Conservation (phyloP, 2,888 invertebrate genomes). For the Thymelicus sylvestris region DNA sequence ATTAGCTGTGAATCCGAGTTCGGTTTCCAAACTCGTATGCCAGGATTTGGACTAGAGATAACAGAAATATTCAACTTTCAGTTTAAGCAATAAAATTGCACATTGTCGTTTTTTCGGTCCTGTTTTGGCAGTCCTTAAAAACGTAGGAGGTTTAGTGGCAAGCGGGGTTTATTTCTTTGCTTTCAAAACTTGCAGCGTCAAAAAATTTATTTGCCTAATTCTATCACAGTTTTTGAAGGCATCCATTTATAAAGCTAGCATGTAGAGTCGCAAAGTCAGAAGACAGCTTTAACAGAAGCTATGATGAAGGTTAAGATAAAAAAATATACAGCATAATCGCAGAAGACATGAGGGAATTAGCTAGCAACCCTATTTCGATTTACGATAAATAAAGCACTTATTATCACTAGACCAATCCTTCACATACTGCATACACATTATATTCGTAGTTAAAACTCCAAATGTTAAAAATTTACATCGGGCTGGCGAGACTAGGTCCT, state of each 20-base stretch:
- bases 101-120: no score
- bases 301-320: no score
- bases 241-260: neutral
- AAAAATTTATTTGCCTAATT: neutral
- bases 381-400: no score
- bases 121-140: no score
- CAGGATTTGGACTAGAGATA: neutral
- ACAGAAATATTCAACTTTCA: neutral
- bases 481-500: neutral
- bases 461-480: neutral
- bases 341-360: no score
- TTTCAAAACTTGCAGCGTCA: no score
- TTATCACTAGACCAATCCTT: neutral
- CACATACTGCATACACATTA: neutral
- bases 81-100: neutral
- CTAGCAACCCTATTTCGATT: no score
- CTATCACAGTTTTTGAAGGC: slow-evolving; percentile 1
- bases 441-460: neutral
- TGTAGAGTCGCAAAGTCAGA: no score
- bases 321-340: no score
- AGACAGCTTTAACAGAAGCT: no score
- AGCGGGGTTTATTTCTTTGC: no score
- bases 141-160: no score
- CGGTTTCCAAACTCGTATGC: neutral
- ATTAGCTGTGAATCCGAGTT: neutral